Conservation (phyloP, 1,140 invertebrate species). For the Contarinia nasturtii region DNA sequence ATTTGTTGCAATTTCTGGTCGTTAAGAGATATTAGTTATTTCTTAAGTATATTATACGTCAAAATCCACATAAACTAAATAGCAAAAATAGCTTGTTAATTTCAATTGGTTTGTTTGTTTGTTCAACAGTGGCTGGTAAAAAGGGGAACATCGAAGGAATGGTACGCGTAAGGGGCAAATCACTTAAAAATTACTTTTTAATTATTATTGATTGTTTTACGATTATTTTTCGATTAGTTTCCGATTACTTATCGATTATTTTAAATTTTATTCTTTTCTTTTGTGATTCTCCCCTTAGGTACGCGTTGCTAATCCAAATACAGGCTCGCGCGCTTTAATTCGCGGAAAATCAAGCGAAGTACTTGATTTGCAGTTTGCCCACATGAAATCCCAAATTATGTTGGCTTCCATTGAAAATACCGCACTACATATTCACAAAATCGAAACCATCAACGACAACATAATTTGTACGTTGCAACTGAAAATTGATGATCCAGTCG, state of each 20-base stretch:
- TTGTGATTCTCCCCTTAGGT: no score
- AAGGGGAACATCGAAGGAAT: conserved; percentile 34
- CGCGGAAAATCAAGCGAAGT: conserved; percentile 71
- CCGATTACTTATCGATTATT: no score
- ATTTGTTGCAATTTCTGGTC: no score
- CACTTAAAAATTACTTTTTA: no score
- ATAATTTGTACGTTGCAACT: conserved; percentile 33
- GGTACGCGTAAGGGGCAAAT: no score
- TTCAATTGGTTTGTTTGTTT: background rate
- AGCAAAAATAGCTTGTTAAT: background rate
- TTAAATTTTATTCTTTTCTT: no score
- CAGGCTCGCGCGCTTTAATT: conserved; percentile 57
- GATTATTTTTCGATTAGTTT: no score
- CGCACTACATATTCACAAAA: conserved; percentile 59
- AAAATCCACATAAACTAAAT: no score
- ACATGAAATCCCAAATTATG: conserved; percentile 51
- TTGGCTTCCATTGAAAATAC: conserved; percentile 71
- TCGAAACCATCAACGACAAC: conserved; percentile 38
- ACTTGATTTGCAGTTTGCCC: conserved; percentile 77
- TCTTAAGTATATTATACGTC: no score
- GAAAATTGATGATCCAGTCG: conserved; percentile 25
- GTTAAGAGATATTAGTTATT: no score
- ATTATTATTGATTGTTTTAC: no score
- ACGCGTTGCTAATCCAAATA: conserved; percentile 58
- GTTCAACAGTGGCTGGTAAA: background rate